These are phyloP conservation scores for Muschampia plurimacula DNA, from an alignment of 2,888 invertebrate species.

Conservation along the genomic window DNA sequence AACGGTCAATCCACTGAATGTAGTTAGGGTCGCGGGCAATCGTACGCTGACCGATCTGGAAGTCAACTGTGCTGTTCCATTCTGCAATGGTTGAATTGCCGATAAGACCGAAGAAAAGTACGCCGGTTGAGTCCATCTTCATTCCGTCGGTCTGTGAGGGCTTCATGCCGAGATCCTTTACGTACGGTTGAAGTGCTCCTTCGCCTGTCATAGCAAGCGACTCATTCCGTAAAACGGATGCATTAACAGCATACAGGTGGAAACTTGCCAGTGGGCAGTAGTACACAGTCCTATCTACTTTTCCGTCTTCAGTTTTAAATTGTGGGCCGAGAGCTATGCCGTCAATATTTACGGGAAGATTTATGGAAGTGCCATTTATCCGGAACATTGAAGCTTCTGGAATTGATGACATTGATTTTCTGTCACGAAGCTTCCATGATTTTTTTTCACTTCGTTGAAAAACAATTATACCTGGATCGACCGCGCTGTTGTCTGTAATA, in stretches of 20 bases:
- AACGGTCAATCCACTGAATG: constrained; percentile 91
- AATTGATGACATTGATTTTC: constrained; percentile 87
- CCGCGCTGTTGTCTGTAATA: constrained; percentile 89
- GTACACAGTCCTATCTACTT: constrained; percentile 85
- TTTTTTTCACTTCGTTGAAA: constrained; percentile 87
- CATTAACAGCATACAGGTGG: constrained; percentile 88
- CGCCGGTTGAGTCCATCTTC: constrained; percentile 89
- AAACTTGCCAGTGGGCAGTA: constrained; percentile 89
- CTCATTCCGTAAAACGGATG: constrained; percentile 86
- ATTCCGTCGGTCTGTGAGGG: constrained; percentile 90
- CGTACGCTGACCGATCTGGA: constrained; percentile 86
- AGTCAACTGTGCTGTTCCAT: constrained; percentile 88
- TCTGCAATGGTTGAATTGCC: constrained; percentile 89
- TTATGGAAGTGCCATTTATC: constrained; percentile 85
- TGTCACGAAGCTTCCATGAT: constrained; percentile 90
- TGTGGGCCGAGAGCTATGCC: constrained; percentile 90
- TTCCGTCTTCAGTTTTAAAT: constrained; percentile 64
- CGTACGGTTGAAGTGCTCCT: constrained; percentile 72
- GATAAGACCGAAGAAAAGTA: constrained; percentile 89
- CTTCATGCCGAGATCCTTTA: constrained; percentile 87
- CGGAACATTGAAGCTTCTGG: constrained; percentile 85
- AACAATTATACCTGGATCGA: constrained; percentile 90
- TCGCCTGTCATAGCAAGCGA: constrained; percentile 66
- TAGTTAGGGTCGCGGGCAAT: constrained; percentile 88
- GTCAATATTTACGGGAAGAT: constrained; percentile 87